Evolutionary conservation across 2,888 invertebrate species (phyloP).

Genomic region (Heliconius ismenius): DNA sequence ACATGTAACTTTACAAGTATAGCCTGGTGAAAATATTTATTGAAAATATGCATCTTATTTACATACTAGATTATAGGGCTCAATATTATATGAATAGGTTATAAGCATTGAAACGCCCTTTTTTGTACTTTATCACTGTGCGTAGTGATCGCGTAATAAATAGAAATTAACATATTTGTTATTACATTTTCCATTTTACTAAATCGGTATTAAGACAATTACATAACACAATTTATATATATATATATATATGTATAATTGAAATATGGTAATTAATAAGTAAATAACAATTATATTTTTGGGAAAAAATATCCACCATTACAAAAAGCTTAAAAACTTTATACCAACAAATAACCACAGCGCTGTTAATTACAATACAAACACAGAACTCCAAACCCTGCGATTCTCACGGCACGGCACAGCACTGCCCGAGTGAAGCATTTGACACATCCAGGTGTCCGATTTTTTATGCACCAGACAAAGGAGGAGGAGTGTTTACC

Average conservation of each 20-base stretch:
- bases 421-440: constrained; percentile 76
- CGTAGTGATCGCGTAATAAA: background rate
- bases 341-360: constrained; percentile 42
- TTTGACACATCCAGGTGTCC: constrained; percentile 82
- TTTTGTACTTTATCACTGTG: constrained; percentile 27
- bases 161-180: background rate
- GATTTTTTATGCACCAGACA: constrained; percentile 74
- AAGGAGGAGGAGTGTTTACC: constrained; percentile 65
- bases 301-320: background rate
- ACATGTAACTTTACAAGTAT: constrained; percentile 38
- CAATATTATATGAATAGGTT: constrained; percentile 29
- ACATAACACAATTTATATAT: background rate
- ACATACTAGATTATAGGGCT: constrained; percentile 36
- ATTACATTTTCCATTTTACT: background rate
- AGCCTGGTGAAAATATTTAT: constrained; percentile 42
- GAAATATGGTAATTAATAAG: background rate
- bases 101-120: constrained; percentile 38
- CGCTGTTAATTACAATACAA: constrained; percentile 49
- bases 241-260: background rate
- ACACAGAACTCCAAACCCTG: constrained; percentile 48
- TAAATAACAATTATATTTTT: background rate
- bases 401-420: constrained; percentile 73
- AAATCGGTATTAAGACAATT: background rate
- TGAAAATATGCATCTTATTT: constrained; percentile 33
- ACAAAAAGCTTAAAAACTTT: constrained; percentile 5